Percentiles rank a stretch among this genome's conserved stretches.
Conservation (phyloP, 2,888 invertebrate species). For the Incurvaria masculella region DNA sequence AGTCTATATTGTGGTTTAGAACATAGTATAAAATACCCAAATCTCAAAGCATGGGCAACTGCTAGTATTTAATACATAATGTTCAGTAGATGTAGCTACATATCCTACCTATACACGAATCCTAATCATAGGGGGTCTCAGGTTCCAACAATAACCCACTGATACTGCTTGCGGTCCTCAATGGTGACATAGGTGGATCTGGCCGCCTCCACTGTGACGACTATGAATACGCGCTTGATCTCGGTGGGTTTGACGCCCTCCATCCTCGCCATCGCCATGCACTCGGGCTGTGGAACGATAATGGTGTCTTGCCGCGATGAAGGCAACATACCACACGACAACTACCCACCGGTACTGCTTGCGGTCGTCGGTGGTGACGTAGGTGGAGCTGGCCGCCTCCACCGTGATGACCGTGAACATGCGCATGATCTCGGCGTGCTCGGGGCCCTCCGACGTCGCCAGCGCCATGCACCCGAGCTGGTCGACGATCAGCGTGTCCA, state of each 20-base stretch:
- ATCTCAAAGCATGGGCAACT: too few species aligned
- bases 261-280: slow-evolving; percentile 95
- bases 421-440: slow-evolving; percentile 95
- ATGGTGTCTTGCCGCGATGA: slow-evolving; percentile 88
- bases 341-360: slow-evolving; percentile 48
- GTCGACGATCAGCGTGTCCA: slow-evolving; percentile 94
- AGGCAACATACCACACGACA: slow-evolving; percentile 9
- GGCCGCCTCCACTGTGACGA: slow-evolving; percentile 91
- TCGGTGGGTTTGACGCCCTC: slow-evolving; percentile 85
- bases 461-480: slow-evolving; percentile 98
- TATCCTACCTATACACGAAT: too few species aligned
- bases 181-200: slow-evolving; percentile 63
- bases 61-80: too few species aligned
- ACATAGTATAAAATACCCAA: too few species aligned
- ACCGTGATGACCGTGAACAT: slow-evolving; percentile 97
- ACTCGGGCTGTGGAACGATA: slow-evolving; percentile 96
- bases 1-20: too few species aligned
- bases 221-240: slow-evolving; percentile 97
- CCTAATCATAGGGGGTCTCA: too few species aligned
- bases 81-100: too few species aligned
- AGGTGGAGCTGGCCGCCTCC: slow-evolving; percentile 80
- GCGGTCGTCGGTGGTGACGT: slow-evolving; percentile 54
- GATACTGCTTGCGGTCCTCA: slow-evolving; percentile 59
- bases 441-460: slow-evolving; percentile 79
- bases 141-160: slow-evolving; percentile 26